phyloP scores from a whole-genome alignment of 1,140 invertebrate species.

The Globodera ellingtonae region DNA sequence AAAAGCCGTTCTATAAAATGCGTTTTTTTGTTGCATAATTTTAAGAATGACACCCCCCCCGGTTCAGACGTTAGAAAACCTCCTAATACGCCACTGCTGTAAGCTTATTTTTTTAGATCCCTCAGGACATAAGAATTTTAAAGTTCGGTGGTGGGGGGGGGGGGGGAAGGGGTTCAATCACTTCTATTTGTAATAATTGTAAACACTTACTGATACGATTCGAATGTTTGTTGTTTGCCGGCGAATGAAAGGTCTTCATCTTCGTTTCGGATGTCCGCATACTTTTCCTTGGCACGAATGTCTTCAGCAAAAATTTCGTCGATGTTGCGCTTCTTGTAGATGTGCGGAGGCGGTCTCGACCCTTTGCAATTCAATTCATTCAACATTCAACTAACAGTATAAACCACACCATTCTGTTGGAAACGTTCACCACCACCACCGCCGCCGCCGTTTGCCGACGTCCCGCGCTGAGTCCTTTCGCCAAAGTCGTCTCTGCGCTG shows the following conservation, averaged over 20 bases:
- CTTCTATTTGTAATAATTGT: no score
- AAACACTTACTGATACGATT: conserved; percentile 15
- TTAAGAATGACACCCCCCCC: no score
- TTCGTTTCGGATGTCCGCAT: conserved; percentile 30
- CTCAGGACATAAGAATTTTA: no score
- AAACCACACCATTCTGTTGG: not conserved
- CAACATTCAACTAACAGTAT: not conserved
- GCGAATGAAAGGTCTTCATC: conserved; percentile 33
- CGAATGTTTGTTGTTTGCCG: conserved; percentile 5
- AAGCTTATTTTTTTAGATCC: no score
- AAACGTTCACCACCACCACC: not conserved
- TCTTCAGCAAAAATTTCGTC: conserved; percentile 42
- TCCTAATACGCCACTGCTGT: no score
- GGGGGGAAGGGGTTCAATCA: no score
- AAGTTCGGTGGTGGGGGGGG: no score
- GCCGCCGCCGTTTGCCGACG: not conserved
- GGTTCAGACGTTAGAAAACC: no score
- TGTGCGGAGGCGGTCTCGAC: not conserved
- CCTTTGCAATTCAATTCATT: not conserved
- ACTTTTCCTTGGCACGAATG: conserved; percentile 11
- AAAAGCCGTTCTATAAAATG: no score
- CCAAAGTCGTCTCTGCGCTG: not conserved
- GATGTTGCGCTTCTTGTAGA: not conserved
- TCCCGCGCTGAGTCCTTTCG: not conserved
- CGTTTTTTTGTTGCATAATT: no score